Evolutionary conservation across 2,113 vertebrate genomes (phyloP).

Genomic region (Microcebus murinus): DNA sequence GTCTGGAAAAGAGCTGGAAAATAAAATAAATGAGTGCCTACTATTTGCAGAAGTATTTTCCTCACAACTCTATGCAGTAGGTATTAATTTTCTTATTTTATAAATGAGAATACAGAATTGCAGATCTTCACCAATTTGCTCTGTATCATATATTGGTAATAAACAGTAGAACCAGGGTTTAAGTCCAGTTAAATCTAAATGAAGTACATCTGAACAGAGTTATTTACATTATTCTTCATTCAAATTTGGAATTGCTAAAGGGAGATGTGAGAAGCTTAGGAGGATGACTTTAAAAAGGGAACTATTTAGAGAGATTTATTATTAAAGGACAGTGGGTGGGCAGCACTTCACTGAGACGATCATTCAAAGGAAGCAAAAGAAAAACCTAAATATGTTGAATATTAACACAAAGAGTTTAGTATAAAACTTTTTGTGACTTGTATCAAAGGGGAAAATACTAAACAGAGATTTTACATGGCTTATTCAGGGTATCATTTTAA

Average conservation of each 20-base stretch:
- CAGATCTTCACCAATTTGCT: background rate
- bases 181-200: slow-evolving; percentile 38
- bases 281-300: slow-evolving; percentile 35
- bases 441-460: slow-evolving; percentile 4
- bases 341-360: slow-evolving; percentile 6
- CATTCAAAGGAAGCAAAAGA: slow-evolving; percentile 34
- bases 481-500: slow-evolving; percentile 36
- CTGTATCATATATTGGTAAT: slow-evolving; percentile 9
- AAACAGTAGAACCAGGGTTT: background rate
- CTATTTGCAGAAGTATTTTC: slow-evolving; percentile 41
- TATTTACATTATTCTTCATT: slow-evolving; percentile 12
- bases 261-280: background rate
- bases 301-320: slow-evolving; percentile 36
- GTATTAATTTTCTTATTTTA: slow-evolving; percentile 41
- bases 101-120: slow-evolving; percentile 39
- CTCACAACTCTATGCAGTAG: background rate
- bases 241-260: background rate
- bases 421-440: slow-evolving; percentile 38
- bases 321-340: background rate
- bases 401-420: slow-evolving; percentile 25
- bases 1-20: slow-evolving; percentile 20
- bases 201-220: slow-evolving; percentile 7
- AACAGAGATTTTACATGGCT: slow-evolving; percentile 13
- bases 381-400: slow-evolving; percentile 27
- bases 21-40: slow-evolving; percentile 11